These are phyloP conservation scores for Riptortus pedestris DNA, from an alignment of 1,140 invertebrate species.

Conservation along the genomic window DNA sequence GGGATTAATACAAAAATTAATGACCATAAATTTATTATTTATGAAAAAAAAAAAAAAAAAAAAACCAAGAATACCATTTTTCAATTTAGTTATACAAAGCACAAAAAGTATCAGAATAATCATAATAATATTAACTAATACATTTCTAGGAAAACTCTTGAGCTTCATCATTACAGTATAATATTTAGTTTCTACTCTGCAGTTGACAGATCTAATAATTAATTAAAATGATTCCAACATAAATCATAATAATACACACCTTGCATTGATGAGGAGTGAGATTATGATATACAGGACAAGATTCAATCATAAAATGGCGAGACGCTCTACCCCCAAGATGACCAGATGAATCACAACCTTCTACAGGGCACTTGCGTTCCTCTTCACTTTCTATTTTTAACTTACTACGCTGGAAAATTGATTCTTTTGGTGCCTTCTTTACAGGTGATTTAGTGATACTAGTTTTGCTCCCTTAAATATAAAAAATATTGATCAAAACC, in stretches of 20 bases:
- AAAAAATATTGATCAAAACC: too few relatives aligned
- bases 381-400: constrained; percentile 42
- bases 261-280: constrained; percentile 70
- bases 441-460: constrained; percentile 46
- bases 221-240: not conserved
- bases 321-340: constrained; percentile 74
- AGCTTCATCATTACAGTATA: too few relatives aligned
- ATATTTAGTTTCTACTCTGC: too few relatives aligned
- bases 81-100: too few relatives aligned
- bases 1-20: too few relatives aligned
- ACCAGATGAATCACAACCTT: constrained; percentile 78
- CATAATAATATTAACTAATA: too few relatives aligned
- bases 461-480: constrained; percentile 31
- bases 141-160: too few relatives aligned
- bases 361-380: constrained; percentile 70
- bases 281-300: constrained; percentile 85
- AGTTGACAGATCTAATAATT: too few relatives aligned
- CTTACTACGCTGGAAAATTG: constrained; percentile 22
- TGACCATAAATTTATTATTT: too few relatives aligned
- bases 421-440: constrained; percentile 44
- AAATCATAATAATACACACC: constrained; percentile 41
- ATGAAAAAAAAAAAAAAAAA: too few relatives aligned
- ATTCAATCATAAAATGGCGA: constrained; percentile 74
- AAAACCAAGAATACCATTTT: too few relatives aligned
- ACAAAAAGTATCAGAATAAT: too few relatives aligned